Base-by-base conservation (phyloP, 2,888 invertebrate species). In the Yponomeuta plumbellus region DNA sequence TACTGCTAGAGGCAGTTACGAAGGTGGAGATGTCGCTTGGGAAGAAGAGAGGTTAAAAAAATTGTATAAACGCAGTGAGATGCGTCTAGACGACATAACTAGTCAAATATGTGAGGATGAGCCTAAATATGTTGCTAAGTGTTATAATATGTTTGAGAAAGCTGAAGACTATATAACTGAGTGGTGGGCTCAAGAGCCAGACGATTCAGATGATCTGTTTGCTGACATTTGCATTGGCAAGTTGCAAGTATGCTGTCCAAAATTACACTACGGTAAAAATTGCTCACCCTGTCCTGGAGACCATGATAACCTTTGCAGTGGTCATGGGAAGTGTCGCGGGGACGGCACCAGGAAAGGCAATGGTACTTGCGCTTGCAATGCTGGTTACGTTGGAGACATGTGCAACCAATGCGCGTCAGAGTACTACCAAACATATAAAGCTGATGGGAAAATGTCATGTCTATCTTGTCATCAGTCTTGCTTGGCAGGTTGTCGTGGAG, bases 21-120 rank as follows among this genome's bases (percentile, higher is more conserved):
- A 97, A 74, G 98, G 98, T 4, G 98, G 98, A 0, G 98, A 98
- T 81, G 94, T 97, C 0, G 97, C 96, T 6, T 98, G 98, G 97
- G 98, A 98, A 80, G 97, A 97, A 81, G 95, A 97, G 77, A 96
- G 97, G 73, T 85, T 97, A 66, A 94, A 95, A 71, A 94, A 94
- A 65, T 94, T 94, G 1, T 98, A 98, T 80, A 94, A 95, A 70
- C 95, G 93, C 11, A 97, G 98, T 81, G 98, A 98, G 92, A 94
- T 98, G 68, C 92, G 99, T 64, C 89, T 98, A 58, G 94, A 97
- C 17, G 99, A 99, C 83, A 97, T 98, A 66, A 96, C 97, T 84
- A 98, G 98, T 76, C 92, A 94, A 23, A 86, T 98, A 10, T 99
- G 99, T 81, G 92, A 93, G 20, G 97, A 97, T 69, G 92, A 95